Conservation (phyloP, 1,140 invertebrate genomes). For the Habropoda laboriosa region DNA sequence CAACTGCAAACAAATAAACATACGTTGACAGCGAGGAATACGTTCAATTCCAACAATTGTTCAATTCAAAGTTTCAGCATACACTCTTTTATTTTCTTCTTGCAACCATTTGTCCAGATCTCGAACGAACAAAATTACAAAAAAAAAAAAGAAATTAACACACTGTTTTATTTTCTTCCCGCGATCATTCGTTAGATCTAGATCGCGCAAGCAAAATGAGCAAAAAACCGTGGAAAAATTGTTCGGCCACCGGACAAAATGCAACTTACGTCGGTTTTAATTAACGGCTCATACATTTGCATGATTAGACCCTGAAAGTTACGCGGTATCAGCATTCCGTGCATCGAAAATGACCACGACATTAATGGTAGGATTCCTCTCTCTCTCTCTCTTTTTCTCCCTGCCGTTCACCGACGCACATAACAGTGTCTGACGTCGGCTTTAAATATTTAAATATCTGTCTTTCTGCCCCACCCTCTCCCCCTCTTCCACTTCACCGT, state of each 20-base stretch:
- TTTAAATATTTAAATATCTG: slow-evolving; percentile 60
- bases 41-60: no score
- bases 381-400: not conserved
- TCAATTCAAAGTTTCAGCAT: no score
- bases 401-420: slow-evolving; percentile 29
- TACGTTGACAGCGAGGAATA: no score
- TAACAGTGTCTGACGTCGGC: slow-evolving; percentile 33
- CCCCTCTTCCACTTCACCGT: no score
- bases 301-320: slow-evolving; percentile 64
- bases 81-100: no score
- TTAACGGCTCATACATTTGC: slow-evolving; percentile 67
- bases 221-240: not conserved
- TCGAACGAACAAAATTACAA: no score
- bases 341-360: slow-evolving; percentile 48
- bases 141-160: not conserved
- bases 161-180: not conserved
- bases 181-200: not conserved
- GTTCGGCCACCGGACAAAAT: slow-evolving; percentile 12
- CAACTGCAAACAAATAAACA: not conserved
- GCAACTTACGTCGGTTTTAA: slow-evolving; percentile 54
- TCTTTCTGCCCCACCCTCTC: not conserved
- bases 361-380: slow-evolving; percentile 49
- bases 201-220: no score
- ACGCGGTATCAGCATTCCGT: slow-evolving; percentile 55
- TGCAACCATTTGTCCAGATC: no score